Percentiles rank a stretch among this genome's conserved stretches.
phyloP scores from a whole-genome alignment of 2,797 vertebrate species.

The Moxostoma hubbsi region DNA sequence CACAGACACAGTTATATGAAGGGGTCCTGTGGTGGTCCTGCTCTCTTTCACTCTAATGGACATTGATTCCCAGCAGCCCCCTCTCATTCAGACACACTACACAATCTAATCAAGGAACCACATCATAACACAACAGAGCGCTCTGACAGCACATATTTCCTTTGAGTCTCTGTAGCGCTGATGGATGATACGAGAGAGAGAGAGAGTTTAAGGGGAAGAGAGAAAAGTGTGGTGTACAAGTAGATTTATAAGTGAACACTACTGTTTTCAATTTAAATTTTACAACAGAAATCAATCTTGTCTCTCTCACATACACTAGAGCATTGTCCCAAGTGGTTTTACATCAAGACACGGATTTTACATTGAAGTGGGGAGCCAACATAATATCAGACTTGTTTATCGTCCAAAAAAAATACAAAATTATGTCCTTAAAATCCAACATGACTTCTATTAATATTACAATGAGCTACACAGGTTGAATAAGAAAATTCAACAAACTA shows the following conservation, averaged over 20 bases:
- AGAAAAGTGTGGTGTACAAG: not conserved
- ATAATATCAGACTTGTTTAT: too few relatives aligned
- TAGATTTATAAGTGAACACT: not conserved
- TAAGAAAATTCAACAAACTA: too few relatives aligned
- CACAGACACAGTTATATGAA: not conserved
- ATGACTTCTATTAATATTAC: too few relatives aligned
- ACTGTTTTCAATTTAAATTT: too few relatives aligned
- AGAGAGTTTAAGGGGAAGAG: not conserved
- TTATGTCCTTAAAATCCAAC: too few relatives aligned
- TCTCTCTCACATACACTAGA: too few relatives aligned
- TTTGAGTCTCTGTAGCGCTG: conserved; percentile 10
- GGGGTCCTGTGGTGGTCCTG: conserved; percentile 6
- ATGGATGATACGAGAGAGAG: not conserved
- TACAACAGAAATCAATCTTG: too few relatives aligned
- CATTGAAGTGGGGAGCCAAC: not conserved
- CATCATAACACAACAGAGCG: not conserved
- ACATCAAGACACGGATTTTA: not conserved
- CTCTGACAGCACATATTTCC: conserved; percentile 23
- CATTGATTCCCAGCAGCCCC: not conserved
- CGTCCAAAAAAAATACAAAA: too few relatives aligned
- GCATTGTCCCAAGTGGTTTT: not conserved
- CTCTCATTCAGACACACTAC: not conserved
- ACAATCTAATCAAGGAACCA: conserved; percentile 18
- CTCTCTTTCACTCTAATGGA: conserved; percentile 4
- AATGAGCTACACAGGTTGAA: too few relatives aligned